Percentiles rank a stretch among this genome's conserved stretches.
phyloP scores from a whole-genome alignment of 2,888 invertebrate genomes.

The Crematogaster levior region DNA sequence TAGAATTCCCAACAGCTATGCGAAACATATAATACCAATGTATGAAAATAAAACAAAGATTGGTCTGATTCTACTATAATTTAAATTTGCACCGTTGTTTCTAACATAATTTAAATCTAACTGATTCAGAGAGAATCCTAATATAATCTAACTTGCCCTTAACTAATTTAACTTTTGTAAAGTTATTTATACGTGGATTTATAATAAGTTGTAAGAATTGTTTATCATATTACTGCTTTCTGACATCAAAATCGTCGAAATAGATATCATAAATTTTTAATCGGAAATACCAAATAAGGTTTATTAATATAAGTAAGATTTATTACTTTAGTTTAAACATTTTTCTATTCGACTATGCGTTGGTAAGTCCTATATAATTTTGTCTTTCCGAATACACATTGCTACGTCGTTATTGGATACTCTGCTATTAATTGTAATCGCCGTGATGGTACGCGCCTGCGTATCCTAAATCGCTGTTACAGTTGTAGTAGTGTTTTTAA shows the following conservation, averaged over 20 bases:
- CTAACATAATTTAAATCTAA: background rate
- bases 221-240: background rate
- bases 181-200: background rate
- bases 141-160: background rate
- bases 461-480: conserved; percentile 8
- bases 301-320: too few species aligned
- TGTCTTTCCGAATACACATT: background rate
- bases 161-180: conserved; percentile 1
- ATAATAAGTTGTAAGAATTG: background rate
- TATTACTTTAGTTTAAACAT: background rate
- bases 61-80: background rate
- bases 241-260: background rate
- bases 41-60: background rate
- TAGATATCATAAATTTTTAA: background rate
- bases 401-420: background rate
- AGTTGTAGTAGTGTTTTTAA: conserved; percentile 81
- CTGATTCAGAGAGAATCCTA: background rate
- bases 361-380: background rate
- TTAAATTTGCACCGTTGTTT: background rate
- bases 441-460: conserved; percentile 3
- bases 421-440: background rate
- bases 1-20: background rate
- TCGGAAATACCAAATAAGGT: background rate
- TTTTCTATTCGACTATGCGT: background rate
- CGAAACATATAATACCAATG: background rate